These are phyloP conservation scores for Alligator sinensis DNA, from an alignment of 2,113 vertebrate genomes.

Conservation along the genomic window DNA sequence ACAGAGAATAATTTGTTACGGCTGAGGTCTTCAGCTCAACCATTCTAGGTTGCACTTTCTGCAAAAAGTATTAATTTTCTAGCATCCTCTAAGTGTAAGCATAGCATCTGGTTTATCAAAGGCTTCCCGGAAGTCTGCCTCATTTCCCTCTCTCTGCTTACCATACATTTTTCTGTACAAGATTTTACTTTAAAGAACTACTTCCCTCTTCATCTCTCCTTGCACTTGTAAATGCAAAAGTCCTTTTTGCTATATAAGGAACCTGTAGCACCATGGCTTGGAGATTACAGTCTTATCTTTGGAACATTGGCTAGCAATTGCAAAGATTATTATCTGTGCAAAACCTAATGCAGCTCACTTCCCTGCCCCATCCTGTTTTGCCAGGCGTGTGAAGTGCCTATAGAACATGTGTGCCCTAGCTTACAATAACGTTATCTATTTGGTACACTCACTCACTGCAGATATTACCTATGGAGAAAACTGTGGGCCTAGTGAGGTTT, in stretches of 20 bases:
- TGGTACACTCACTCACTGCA: not conserved
- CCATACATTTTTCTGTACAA: rapidly evolving
- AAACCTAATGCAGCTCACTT: no score
- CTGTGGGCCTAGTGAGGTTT: not conserved
- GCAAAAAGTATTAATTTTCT: no score
- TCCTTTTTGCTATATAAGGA: not conserved
- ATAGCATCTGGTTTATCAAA: no score
- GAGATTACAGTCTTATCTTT: not conserved
- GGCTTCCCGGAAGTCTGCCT: not conserved
- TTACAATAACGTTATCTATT: not conserved
- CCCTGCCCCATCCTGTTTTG: no score
- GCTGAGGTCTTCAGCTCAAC: not conserved
- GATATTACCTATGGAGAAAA: not conserved
- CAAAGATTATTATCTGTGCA: no score
- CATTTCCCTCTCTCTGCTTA: not conserved
- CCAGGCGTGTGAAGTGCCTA: not conserved
- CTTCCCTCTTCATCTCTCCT: not conserved
- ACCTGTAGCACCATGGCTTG: not conserved
- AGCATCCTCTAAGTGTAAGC: no score
- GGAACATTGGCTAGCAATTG: no score
- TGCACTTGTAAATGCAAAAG: not conserved
- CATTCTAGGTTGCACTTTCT: not conserved
- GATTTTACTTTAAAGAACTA: not conserved
- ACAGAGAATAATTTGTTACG: not conserved
- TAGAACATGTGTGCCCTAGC: not conserved